phyloP scores from a whole-genome alignment of 2,797 vertebrate species.

The Artibeus lituratus region DNA sequence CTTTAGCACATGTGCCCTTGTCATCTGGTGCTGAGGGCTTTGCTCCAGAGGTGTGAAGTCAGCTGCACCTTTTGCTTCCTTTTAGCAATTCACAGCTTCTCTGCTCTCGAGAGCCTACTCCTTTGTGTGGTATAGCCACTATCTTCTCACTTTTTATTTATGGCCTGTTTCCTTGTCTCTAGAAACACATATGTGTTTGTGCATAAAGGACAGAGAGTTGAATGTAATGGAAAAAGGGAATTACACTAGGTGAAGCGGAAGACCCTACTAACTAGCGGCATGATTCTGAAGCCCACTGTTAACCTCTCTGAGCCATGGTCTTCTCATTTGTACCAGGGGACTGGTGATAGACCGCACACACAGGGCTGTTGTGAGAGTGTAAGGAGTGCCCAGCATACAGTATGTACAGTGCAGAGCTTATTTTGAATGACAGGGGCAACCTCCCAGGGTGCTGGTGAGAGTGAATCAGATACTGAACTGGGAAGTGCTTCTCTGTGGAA shows the following conservation, averaged over 20 bases:
- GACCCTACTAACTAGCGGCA: background rate
- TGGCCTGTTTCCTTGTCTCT: background rate
- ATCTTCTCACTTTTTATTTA: background rate
- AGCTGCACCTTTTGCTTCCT: background rate
- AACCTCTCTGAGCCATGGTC: background rate
- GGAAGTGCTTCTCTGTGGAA: background rate
- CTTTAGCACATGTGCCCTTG: background rate
- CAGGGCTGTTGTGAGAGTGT: background rate
- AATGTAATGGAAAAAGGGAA: background rate
- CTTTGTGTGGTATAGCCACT: background rate
- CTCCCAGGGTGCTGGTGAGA: background rate
- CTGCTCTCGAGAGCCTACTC: background rate
- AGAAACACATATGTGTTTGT: background rate
- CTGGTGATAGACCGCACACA: background rate
- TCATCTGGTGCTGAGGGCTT: background rate
- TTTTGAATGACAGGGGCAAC: background rate
- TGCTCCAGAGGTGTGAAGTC: background rate
- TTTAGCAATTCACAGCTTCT: slow-evolving; percentile 27
- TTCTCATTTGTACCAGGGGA: background rate
- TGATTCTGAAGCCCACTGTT: background rate
- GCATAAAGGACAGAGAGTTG: background rate
- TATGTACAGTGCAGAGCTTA: background rate
- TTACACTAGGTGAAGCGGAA: background rate
- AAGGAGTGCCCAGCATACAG: accelerated
- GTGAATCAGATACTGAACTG: background rate